Base-by-base conservation (phyloP, 2,888 invertebrate species). In the Agrotis ipsilon region DNA sequence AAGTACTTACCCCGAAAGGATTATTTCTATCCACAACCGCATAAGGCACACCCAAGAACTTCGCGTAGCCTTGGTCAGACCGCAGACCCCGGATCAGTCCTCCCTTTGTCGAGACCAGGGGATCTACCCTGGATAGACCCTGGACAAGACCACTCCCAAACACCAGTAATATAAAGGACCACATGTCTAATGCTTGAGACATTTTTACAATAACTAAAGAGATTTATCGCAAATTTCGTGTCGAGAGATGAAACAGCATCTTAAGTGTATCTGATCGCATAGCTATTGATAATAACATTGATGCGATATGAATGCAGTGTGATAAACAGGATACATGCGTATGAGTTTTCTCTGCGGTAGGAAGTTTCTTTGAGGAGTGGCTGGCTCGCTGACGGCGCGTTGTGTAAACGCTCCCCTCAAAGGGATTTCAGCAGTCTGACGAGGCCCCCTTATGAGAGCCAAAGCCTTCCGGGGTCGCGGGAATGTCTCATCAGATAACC, bases 11-110 rank as follows among this genome's bases (percentile, higher is more conserved):
- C 70, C 87, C 87, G 68, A 89, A 80, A 74, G 85, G 81, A 79
- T 86, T 83, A 1, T 51, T 55, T 43, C 64, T 75, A 43, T 86
- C 75, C 11, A 87, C 75, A 9, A 69, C 71, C 27, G 84, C 88
- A 70, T 86, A 88, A 1, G 88, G 88, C 6, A 88, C 82, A 14
- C 88, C 88, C 45, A 86, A 69, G 61, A 85, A 88, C 61, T 76
- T 80, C 6, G 80, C 73, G 66, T 86, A 83, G 0, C 85, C 86
- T 49, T 84, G 74, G 0, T 67, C 63, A 48, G 82, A 76, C 7
- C 55, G 67, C 5, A 85, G 63, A 6, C 87, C 87, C 3, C 81
- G 75, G 13, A 87, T 82, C 64, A 85, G 68, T 3, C 86, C 86
- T 1, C 68, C 45, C 14, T 82, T 79, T 0, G 83, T 84, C 16